Evolutionary conservation across 1,140 invertebrate genomes (phyloP), one percentile per base, ranked within the genome.

Genomic region (Dendrolimus punctatus): DNA sequence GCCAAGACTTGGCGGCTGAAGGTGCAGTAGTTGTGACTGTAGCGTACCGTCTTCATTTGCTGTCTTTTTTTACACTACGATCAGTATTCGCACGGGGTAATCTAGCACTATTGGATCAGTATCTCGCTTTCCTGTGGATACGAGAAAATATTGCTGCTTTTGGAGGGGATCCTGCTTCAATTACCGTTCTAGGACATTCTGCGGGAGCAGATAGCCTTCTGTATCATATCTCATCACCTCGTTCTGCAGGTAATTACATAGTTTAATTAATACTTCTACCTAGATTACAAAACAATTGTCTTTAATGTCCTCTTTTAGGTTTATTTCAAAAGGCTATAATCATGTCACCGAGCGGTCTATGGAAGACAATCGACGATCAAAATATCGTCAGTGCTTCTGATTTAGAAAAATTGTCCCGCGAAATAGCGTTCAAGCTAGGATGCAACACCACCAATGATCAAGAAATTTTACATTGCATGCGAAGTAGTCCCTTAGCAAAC

Each of bases 131-230:
- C 8, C 64, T 91, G 9, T 96, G 94, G 94, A 81, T 94, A 2
- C 80, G 90, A 49, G 87, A 91, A 51, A 93, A 95, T 76, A 92
- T 94, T 43, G 79, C 79, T 9, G 80, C 88, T 9, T 95, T 95
- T 67, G 93, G 93, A 3, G 94, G 94, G 5, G 92, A 95, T 81
- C 87, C 90, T 0, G 79, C 88, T 8, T 82, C 89, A 40, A 86
- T 95, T 0, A 95, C 94, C 0, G 69, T 95, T 2, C 85, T 93
- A 50, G 94, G 94, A 2, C 91, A 94, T 76, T 90, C 89, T 0
- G 88, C 90, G 5, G 91, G 91, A 1, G 91, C 90, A 23, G 88
- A 89, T n/a, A 89, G 89, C 64, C 87, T 91, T 4, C 70, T 89
- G 10, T 82, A 90, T 58, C 91, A 92, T 66, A 81, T 92, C 62